These are phyloP conservation scores for Drosophila tripunctata DNA, from an alignment of 2,888 invertebrate species.

Conservation along the genomic window DNA sequence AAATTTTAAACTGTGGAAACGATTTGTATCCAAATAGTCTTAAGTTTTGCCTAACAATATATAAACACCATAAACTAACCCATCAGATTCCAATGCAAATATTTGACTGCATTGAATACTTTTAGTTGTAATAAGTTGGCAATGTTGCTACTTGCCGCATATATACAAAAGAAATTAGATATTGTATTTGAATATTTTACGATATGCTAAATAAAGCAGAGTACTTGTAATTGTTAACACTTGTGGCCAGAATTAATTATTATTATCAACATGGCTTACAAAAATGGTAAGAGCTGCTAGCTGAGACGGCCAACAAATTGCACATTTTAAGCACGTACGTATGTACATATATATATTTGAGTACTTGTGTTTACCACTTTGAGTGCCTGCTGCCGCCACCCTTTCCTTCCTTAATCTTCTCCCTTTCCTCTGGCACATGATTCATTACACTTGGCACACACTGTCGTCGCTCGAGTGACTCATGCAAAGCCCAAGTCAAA, in stretches of 20 bases:
- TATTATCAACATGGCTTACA: too few relatives aligned
- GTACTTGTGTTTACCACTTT: slow-evolving; percentile 39
- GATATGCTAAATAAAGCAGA: slow-evolving; percentile 37
- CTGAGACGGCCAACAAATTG: slow-evolving; percentile 55
- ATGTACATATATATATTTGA: slow-evolving; percentile 15
- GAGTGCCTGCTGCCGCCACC: slow-evolving; percentile 40
- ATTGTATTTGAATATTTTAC: slow-evolving; percentile 37
- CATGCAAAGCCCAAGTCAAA: slow-evolving; percentile 48
- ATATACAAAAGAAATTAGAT: slow-evolving; percentile 14
- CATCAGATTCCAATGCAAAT: slow-evolving; percentile 20
- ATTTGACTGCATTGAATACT: slow-evolving; percentile 27
- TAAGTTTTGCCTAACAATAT: slow-evolving; percentile 37
- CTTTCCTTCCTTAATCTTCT: slow-evolving; percentile 6
- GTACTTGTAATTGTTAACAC: slow-evolving; percentile 32
- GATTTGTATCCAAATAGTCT: slow-evolving; percentile 1
- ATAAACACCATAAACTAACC: slow-evolving; percentile 24
- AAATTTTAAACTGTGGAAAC: slow-evolving; percentile 17
- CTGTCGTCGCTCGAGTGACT: slow-evolving; percentile 61
- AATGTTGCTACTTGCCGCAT: not conserved
- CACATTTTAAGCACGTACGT: slow-evolving; percentile 63
- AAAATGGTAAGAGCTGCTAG: slow-evolving; percentile 31
- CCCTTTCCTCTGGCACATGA: slow-evolving; percentile 41
- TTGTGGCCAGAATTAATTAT: slow-evolving; percentile 27
- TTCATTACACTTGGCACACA: slow-evolving; percentile 61
- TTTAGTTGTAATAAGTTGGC: slow-evolving; percentile 39